Conservation (phyloP, 2,888 invertebrate genomes). For the Aricia artaxerxes region DNA sequence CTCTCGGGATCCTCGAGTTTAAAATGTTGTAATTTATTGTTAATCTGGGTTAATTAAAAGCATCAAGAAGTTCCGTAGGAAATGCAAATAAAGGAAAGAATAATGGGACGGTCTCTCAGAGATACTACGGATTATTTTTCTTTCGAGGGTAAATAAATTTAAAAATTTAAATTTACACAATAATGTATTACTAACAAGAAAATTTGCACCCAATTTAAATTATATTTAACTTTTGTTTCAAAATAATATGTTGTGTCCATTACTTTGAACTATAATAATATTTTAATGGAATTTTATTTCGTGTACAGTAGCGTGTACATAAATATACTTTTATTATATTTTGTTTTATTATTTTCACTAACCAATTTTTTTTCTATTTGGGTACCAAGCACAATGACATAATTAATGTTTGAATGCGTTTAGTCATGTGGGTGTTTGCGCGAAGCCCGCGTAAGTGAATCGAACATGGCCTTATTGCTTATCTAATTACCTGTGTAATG, state of each 20-base stretch:
- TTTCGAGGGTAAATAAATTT: neutral
- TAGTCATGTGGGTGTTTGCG: neutral
- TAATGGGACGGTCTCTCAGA: conserved; percentile 11
- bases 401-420: neutral
- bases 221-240: neutral
- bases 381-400: neutral
- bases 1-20: neutral
- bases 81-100: conserved; percentile 17
- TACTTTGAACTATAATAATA: neutral
- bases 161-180: neutral
- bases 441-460: conserved; percentile 25
- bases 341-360: neutral
- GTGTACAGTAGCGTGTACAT: neutral
- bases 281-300: neutral
- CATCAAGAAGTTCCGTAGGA: conserved; percentile 4
- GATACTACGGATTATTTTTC: neutral
- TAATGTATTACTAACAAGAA: neutral
- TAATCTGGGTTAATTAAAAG: conserved; percentile 13
- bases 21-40: neutral
- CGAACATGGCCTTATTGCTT: conserved; percentile 15
- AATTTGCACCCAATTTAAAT: neutral
- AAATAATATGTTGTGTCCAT: neutral
- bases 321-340: neutral
- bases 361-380: neutral
- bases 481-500: conserved; percentile 26